Evolutionary conservation across 2,888 invertebrate species (phyloP), one percentile per base, ranked within the genome.

Genomic region (Pyrgus malvae): DNA sequence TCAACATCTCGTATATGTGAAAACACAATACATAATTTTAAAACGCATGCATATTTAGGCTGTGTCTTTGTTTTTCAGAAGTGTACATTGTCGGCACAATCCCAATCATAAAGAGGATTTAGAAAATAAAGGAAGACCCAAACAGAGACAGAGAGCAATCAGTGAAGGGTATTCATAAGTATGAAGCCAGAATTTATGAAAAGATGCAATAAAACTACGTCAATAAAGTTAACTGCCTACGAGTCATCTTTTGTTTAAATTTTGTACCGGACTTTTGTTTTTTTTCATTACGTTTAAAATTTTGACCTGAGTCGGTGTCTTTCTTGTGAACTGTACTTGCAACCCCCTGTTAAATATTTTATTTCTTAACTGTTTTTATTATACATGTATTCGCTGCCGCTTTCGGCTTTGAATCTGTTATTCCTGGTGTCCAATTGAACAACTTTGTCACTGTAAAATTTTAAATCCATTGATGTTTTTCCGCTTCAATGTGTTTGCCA

Each of bases 221-320:
- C 69, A 79, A 80, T 83, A 80, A 76, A 72, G 84, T 85, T 83
- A 86, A 68, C 67, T 53, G 16, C 14, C 11, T 12, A n/a, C 64
- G 63, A 72, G 82, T 80, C 79, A 83, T 61, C 60, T 56, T 48
- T 21, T 68, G 74, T 74, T 74, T 64, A 63, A 67, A 62, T 57
- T 68, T 25, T 33, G 14, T 25, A 37, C 25, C 19, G 37, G 11
- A 41, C 41, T 16, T 41, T 41, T 41, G 41, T 41, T 25, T 41
- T 12, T 2, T 8, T 27, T 25, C 25, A 25, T 48, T 37, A 23
- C 37, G 16, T 35, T 5, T 35, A 23, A 33, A 40, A 37, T 48
- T 16, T 35, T 33, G 31, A 19, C 40, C 49, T 49, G 12, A 9
- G 27, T 38, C 14, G 48, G 48, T 21, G 8, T 23, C 23, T 41